These are phyloP conservation scores for Chitala chitala DNA, from an alignment of 2,113 vertebrate genomes.

Conservation along the genomic window DNA sequence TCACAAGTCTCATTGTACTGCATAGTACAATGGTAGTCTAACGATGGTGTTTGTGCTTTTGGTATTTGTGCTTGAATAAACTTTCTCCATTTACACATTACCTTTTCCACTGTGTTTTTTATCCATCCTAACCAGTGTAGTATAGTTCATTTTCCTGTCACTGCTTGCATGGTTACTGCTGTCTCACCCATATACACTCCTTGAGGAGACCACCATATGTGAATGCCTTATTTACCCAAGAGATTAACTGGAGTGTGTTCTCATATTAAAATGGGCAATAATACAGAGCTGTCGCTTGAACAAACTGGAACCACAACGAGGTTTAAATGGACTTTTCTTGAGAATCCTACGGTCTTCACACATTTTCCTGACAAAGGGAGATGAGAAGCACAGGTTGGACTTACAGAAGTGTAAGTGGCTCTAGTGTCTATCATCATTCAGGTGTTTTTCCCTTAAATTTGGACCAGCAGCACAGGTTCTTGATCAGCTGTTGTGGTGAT, in stretches of 20 bases:
- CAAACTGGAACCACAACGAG: background rate
- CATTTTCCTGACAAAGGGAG: slow-evolving; percentile 5
- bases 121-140: background rate
- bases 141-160: background rate
- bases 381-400: background rate
- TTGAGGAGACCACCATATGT: background rate
- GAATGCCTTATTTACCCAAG: background rate
- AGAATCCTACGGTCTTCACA: slow-evolving; percentile 20
- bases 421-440: slow-evolving; percentile 19
- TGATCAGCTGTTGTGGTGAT: background rate
- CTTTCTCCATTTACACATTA: background rate
- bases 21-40: slow-evolving; percentile 9
- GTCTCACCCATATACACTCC: background rate
- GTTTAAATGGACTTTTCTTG: background rate
- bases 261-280: background rate
- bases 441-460: background rate
- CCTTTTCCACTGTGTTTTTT: background rate
- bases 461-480: background rate
- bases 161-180: too few species aligned
- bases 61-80: slow-evolving; percentile 4
- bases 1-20: background rate
- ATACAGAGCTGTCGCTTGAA: background rate
- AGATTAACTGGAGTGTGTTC: background rate
- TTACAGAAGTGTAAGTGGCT: slow-evolving; percentile 11
- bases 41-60: background rate